Percentiles rank a stretch among this genome's conserved stretches.
phyloP scores from a whole-genome alignment of 2,888 invertebrate genomes.

The Tineola bisselliella region DNA sequence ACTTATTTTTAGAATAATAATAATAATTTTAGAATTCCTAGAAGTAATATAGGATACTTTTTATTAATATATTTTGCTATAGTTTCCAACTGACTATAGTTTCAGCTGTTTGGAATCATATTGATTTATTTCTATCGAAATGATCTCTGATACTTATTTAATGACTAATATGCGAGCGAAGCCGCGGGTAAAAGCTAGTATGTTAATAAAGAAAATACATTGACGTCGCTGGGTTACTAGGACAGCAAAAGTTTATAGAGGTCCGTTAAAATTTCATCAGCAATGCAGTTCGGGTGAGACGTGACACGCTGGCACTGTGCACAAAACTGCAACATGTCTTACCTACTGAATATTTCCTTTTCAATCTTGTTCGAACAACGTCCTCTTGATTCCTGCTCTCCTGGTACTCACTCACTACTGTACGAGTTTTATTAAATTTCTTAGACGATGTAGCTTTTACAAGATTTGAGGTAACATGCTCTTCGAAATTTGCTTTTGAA shows the following conservation, averaged over 20 bases:
- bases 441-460: background rate
- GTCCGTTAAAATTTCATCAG: conserved; percentile 13
- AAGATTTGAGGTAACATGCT: background rate
- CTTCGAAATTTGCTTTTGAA: background rate
- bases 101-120: too few relatives aligned
- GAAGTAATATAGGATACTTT: too few relatives aligned
- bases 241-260: background rate
- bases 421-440: conserved; percentile 10
- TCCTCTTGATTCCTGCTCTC: conserved; percentile 1
- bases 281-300: conserved; percentile 2
- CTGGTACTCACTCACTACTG: background rate
- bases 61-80: too few relatives aligned
- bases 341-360: conserved; percentile 14
- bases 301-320: background rate
- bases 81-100: too few relatives aligned
- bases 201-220: background rate
- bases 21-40: too few relatives aligned
- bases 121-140: too few relatives aligned
- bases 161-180: too few relatives aligned
- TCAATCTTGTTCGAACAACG: conserved; percentile 10
- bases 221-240: background rate
- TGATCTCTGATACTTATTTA: too few relatives aligned
- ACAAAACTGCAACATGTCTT: conserved; percentile 10
- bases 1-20: too few relatives aligned
- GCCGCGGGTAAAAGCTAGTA: too few relatives aligned